Percentiles rank a stretch among this genome's conserved stretches.
Conservation (phyloP, 2,113 vertebrate genomes). For the Sebastes schlegelii region DNA sequence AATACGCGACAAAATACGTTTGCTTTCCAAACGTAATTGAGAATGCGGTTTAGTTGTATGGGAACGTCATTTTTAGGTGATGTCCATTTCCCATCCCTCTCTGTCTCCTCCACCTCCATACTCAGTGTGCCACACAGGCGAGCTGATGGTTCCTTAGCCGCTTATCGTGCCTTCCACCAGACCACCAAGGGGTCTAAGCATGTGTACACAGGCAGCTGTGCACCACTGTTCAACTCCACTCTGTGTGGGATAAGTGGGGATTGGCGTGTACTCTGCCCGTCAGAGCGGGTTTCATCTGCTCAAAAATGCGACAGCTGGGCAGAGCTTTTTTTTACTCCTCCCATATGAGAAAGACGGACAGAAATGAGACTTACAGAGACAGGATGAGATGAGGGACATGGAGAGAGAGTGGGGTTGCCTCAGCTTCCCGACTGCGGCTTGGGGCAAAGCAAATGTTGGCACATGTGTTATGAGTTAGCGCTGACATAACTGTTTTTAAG, state of each 20-base stretch:
- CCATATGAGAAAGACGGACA: conserved; percentile 42
- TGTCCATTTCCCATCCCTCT: conserved; percentile 25
- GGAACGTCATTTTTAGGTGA: no score
- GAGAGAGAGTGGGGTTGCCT: conserved; percentile 29
- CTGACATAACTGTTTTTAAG: conserved; percentile 77
- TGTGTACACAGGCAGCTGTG: conserved; percentile 71
- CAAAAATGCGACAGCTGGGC: conserved; percentile 79
- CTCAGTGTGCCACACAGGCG: conserved; percentile 40
- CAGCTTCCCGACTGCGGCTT: conserved; percentile 59
- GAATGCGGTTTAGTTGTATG: no score
- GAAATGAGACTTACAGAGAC: conserved; percentile 45
- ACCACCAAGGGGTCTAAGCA: conserved; percentile 68
- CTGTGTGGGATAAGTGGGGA: conserved; percentile 70
- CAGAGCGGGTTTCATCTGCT: conserved; percentile 77
- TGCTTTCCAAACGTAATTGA: no score
- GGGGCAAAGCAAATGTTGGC: conserved; percentile 83
- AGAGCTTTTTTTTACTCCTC: conserved; percentile 64
- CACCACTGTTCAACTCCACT: conserved; percentile 69
- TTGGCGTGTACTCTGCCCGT: conserved; percentile 72
- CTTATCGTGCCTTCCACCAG: conserved; percentile 69
- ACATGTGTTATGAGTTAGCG: conserved; percentile 79
- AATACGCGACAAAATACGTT: no score
- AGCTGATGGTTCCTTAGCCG: conserved; percentile 46
- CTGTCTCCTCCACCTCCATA: conserved; percentile 38
- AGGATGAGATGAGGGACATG: conserved; percentile 21